Evolutionary conservation across 2,113 vertebrate genomes (phyloP), one percentile per base, ranked within the genome.

Genomic region (Bufo bufo): DNA sequence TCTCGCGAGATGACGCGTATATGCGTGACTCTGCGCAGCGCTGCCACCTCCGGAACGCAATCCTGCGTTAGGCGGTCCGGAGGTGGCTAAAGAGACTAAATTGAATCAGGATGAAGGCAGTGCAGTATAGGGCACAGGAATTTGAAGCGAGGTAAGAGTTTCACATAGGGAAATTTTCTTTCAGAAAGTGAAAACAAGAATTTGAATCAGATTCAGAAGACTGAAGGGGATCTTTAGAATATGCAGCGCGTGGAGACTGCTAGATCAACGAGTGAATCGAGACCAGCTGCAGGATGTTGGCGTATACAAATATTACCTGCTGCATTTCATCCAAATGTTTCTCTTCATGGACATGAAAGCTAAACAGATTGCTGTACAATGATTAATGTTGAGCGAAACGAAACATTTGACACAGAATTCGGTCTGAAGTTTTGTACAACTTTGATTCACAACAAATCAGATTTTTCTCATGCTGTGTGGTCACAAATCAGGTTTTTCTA

Each of bases 161-260:
- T 2, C 54, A 16, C 77, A 80, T 2, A 79, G 54, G 72, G 13
- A n/a, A 59, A 16, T 63, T 49, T 23, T 20, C 17, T n/a, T 83
- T 83, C 63, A 69, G 45, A 69, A 52, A 83, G 17, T 63, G 43
- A 47, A 82, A 45, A 63, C 49, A 82, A 82, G 59, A 82, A 65
- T 82, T 63, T 11, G 54, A 63, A 43, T 82, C 79, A 65, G 59
- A 20, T 82, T 63, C 43, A 20, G 12, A 16, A 19, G 43, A 47
- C 79, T 61, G 79, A n/a, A 45, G 33, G 63, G 54, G 58, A 63
- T 61, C 58, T 65, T 82, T 59, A 50, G 79, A 82, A 82, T 65
- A 65, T 63, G 47, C 43, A 82, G 54, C 23, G 16, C 4, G 16
- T 82, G 5, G 45, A 65, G 45, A 65, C 58, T 49, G 12, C 45